Conservation (phyloP, 2,113 vertebrate species). For the Catagonus wagneri region DNA sequence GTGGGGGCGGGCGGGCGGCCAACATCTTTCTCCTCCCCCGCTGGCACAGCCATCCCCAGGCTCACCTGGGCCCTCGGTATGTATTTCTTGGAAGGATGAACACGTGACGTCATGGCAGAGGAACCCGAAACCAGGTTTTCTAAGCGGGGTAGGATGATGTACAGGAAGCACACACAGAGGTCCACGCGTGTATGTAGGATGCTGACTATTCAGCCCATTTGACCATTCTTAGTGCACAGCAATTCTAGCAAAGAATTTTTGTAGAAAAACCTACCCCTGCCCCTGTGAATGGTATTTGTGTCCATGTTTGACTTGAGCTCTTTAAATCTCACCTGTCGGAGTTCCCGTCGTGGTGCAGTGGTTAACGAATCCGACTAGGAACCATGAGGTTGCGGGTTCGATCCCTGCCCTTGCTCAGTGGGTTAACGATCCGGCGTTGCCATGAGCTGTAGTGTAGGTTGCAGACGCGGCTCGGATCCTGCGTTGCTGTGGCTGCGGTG, state of each 20-base stretch:
- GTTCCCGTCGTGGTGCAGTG: no score
- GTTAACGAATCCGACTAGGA: no score
- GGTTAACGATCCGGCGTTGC: no score
- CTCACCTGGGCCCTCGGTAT: background rate
- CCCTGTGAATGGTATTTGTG: background rate
- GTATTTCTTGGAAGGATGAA: background rate
- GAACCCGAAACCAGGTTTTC: background rate
- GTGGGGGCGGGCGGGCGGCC: no score
- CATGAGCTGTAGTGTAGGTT: no score
- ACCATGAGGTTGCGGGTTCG: no score
- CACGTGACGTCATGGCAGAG: background rate
- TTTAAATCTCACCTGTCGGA: slow-evolving; percentile 2
- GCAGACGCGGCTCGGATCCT: no score
- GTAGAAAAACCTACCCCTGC: background rate
- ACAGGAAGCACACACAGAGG: background rate
- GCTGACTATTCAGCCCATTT: background rate
- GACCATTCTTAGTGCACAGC: background rate
- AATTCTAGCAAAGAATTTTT: background rate
- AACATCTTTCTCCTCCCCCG: background rate
- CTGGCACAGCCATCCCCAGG: background rate
- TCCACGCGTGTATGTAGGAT: background rate
- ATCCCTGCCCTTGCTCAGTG: no score
- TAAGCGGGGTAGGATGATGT: background rate
- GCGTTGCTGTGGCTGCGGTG: no score
- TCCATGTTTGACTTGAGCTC: background rate